A percentile compares a stretch with the other conserved stretches of the same genome.
Conservation (phyloP, 2,888 invertebrate species). For the Coleophora deauratella region DNA sequence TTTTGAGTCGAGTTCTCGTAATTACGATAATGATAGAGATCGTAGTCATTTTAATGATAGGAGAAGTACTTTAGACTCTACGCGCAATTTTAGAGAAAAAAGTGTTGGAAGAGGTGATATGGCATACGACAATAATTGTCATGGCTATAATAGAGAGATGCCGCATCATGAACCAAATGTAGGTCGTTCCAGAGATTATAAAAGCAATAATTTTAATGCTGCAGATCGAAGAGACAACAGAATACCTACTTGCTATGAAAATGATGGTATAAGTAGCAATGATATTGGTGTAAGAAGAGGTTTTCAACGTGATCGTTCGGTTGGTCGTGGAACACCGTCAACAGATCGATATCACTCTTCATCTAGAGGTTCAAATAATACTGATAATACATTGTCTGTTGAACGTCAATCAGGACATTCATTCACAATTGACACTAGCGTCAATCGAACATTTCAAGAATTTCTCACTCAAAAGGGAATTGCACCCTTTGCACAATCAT, state of each 20-base stretch:
- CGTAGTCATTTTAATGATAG: conserved; percentile 27
- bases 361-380: conserved; percentile 12
- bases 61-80: conserved; percentile 22
- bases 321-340: conserved; percentile 20
- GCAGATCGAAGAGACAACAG: conserved; percentile 17
- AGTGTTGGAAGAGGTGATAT: conserved; percentile 26
- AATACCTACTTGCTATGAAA: conserved; percentile 15
- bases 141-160: conserved; percentile 23
- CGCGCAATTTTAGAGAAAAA: conserved; percentile 22
- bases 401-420: conserved; percentile 35
- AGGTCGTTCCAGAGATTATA: conserved; percentile 22
- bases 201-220: conserved; percentile 18
- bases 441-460: conserved; percentile 49
- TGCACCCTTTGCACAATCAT: conserved; percentile 23
- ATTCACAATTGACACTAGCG: conserved; percentile 57
- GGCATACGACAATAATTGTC: conserved; percentile 23
- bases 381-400: conserved; percentile 31
- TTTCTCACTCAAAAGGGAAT: conserved; percentile 28
- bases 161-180: conserved; percentile 22
- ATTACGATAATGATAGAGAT: conserved; percentile 31
- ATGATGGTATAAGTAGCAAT: conserved; percentile 20
- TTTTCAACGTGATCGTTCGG: conserved; percentile 31
- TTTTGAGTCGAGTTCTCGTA: conserved; percentile 25
- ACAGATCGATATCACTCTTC: conserved; percentile 16
- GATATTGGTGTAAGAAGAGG: conserved; percentile 21